Evolutionary conservation across 2,888 invertebrate genomes (phyloP), one percentile per base, ranked within the genome.

Genomic region (Rhorus exstirpatorius): DNA sequence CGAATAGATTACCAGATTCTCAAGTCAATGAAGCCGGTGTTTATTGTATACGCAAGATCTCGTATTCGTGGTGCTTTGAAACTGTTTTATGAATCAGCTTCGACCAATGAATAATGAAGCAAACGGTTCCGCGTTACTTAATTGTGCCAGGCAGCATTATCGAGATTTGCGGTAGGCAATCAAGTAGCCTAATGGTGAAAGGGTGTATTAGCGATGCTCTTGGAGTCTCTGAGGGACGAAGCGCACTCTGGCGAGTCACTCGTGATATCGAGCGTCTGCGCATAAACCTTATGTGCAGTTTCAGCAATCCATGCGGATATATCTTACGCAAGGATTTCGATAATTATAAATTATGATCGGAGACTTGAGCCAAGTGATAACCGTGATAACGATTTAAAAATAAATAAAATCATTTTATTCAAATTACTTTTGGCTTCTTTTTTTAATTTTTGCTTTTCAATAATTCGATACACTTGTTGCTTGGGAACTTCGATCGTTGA

Each of bases 91-190:
- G 75, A 75, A 79, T 79, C 65, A 74, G 72, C 58, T 46, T n/a
- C 58, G 70, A 79, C 79, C 82, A 79, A 82, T 82, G 70, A 76
- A 26, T 58, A 67, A 58, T 79, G 49, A 63, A 65, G 79, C 70
- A 63, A 75, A 24, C 31, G 76, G 46, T 67, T 41, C 26, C 21
- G 46, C 63, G 53, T 55, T 58, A 75, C 70, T 70, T 63, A 65
- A 65, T n/a, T 38, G 55, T 38, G 71, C 58, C 26, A 49, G 63
- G 46, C 26, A 51, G 63, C 74, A 60, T 71, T 71, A 79, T 79
- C 82, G 55, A 61, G 81, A 74, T 78, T 51, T 14, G 55, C 46
- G 51, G 78, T 70, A 68, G 41, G 58, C 78, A 74, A 74, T 70
- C 74, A 61, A 82, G 78, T 74, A 68, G 55, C 61, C 55, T 61